A percentile compares a stretch with the other conserved stretches of the same genome.
phyloP scores from a whole-genome alignment of 2,888 invertebrate species.

The Cheilosia vernalis region DNA sequence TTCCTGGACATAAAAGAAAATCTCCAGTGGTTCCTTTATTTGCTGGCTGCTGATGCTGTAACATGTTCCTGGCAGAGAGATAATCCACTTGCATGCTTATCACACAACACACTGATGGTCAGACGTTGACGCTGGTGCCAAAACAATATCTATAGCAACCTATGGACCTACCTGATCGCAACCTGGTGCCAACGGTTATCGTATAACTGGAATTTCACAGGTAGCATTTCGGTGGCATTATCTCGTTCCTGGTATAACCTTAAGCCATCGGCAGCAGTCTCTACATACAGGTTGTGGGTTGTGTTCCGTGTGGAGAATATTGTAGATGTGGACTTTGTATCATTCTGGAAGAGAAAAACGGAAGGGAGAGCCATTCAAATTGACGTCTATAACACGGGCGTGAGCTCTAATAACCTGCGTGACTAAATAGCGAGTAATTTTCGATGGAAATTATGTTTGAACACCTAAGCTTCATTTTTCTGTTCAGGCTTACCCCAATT shows the following conservation, averaged over 20 bases:
- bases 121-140: slow-evolving; percentile 21
- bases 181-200: slow-evolving; percentile 84
- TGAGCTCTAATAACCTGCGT: background rate
- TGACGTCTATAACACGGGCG: background rate
- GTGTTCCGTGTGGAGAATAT: slow-evolving; percentile 82
- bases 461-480: background rate
- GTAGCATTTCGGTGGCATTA: slow-evolving; percentile 83
- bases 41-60: slow-evolving; percentile 3
- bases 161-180: slow-evolving; percentile 82
- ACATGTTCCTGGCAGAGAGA: slow-evolving; percentile 51
- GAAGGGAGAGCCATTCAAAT: slow-evolving; percentile 1
- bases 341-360: slow-evolving; percentile 69
- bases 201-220: slow-evolving; percentile 83
- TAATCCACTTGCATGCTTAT: slow-evolving; percentile 29
- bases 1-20: background rate
- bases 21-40: slow-evolving; percentile 4
- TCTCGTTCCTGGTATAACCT: slow-evolving; percentile 82
- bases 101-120: slow-evolving; percentile 10
- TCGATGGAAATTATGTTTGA: slow-evolving; percentile 40
- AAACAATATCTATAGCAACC: slow-evolving; percentile 7
- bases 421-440: slow-evolving; percentile 13
- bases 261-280: slow-evolving; percentile 81
- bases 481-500: background rate
- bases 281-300: slow-evolving; percentile 82
- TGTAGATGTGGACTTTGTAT: slow-evolving; percentile 79